These are phyloP conservation scores for Zoanthus sansibaricus DNA, from an alignment of 92 coral and sea anemone species.

Conservation along the genomic window DNA sequence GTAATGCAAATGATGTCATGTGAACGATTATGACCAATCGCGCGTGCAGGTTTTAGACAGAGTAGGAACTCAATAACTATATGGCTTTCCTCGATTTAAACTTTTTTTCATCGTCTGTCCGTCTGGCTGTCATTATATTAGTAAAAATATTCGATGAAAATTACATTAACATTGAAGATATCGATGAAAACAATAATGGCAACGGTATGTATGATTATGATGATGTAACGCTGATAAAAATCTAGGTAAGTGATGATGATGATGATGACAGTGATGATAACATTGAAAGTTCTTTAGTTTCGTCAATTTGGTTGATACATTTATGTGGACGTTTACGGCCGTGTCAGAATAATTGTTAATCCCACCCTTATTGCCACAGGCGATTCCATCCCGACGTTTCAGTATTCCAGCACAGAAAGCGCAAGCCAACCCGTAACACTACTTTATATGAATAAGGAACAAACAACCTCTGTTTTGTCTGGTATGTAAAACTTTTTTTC, in stretches of 20 bases:
- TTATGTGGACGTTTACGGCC: neutral
- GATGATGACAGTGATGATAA: neutral
- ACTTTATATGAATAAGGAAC: constrained; percentile 72
- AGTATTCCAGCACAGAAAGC: constrained; percentile 15
- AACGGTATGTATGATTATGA: neutral
- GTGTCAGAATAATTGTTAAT: neutral
- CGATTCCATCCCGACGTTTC: constrained; percentile 78
- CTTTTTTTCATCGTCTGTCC: no score
- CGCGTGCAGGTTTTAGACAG: no score
- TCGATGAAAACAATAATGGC: neutral
- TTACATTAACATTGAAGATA: neutral
- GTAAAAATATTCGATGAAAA: no score
- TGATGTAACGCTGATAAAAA: neutral
- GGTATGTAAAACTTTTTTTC: constrained; percentile 52
- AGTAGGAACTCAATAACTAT: no score
- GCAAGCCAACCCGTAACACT: constrained; percentile 60
- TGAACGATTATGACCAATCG: no score
- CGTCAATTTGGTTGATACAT: neutral
- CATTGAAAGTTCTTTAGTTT: neutral
- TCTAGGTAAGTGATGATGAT: neutral
- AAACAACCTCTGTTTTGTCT: constrained; percentile 63
- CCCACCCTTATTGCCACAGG: constrained; percentile 32
- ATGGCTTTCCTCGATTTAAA: no score
- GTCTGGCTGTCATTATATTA: no score
- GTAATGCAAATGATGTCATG: no score